Percentiles rank a stretch among this genome's conserved stretches.
These are phyloP conservation scores for Tetragnatha versicolor DNA, from an alignment of 1,140 invertebrate species.

Conservation along the genomic window DNA sequence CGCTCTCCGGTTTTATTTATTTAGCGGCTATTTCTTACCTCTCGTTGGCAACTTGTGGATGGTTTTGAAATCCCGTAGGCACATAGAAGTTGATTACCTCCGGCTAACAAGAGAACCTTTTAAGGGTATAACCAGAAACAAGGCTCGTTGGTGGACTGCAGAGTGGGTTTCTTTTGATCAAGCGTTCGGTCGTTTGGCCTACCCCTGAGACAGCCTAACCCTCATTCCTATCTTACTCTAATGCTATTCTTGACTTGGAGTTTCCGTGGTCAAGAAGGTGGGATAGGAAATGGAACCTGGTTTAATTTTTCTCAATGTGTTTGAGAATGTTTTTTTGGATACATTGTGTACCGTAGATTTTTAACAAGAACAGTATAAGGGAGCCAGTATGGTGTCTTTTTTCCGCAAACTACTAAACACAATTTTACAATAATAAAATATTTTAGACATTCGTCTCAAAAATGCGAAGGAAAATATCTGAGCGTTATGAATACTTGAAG, in stretches of 20 bases:
- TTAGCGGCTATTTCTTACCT: conserved; percentile 25
- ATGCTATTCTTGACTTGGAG: neutral
- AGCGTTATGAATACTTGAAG: too few species aligned
- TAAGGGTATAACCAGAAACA: conserved; percentile 33
- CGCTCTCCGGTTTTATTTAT: conserved; percentile 24
- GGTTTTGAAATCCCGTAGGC: conserved; percentile 48
- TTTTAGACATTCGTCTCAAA: too few species aligned
- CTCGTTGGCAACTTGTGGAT: conserved; percentile 41
- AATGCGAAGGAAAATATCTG: too few species aligned
- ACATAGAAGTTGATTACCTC: conserved; percentile 46
- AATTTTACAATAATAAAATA: too few species aligned
- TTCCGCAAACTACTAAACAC: too few species aligned
- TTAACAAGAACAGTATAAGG: too few species aligned
- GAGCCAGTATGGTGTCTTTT: too few species aligned
- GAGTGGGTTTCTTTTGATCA: conserved; percentile 22
- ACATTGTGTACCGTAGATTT: too few species aligned
- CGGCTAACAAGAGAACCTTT: conserved; percentile 47
- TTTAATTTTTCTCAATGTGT: conserved; percentile 34
- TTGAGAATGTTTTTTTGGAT: too few species aligned
- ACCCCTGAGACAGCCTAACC: conserved; percentile 15
- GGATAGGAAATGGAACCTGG: conserved; percentile 24
- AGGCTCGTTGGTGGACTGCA: neutral
- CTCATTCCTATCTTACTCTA: neutral
- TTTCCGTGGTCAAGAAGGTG: neutral
- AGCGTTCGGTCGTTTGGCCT: conserved; percentile 28